A percentile compares a stretch with the other conserved stretches of the same genome.
phyloP scores from a whole-genome alignment of 2,888 invertebrate species.

The Petrolisthes cinctipes region DNA sequence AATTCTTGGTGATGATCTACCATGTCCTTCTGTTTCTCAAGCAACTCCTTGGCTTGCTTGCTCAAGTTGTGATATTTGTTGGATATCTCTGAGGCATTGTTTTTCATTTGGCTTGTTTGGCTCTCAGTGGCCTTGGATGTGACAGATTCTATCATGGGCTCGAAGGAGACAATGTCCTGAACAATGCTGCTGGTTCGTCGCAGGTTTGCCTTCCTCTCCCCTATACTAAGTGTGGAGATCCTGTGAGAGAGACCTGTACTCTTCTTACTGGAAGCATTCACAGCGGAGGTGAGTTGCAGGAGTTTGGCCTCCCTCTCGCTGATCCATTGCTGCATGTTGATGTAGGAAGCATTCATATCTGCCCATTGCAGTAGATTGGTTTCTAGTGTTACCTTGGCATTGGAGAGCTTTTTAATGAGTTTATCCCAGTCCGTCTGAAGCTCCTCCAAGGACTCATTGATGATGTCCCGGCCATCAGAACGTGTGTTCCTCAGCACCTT shows the following conservation, averaged over 20 bases:
- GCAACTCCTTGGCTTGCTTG: constrained; percentile 89
- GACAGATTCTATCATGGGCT: constrained; percentile 96
- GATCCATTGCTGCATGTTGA: constrained; percentile 94
- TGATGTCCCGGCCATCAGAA: constrained; percentile 88
- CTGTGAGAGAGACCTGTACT: constrained; percentile 80
- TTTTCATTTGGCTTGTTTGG: constrained; percentile 71
- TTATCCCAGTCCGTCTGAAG: constrained; percentile 93
- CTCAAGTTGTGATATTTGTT: constrained; percentile 89
- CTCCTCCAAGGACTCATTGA: constrained; percentile 88
- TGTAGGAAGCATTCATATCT: constrained; percentile 93
- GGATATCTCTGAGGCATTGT: constrained; percentile 91
- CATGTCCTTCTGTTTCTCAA: constrained; percentile 88
- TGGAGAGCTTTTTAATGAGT: constrained; percentile 89
- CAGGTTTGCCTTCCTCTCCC: constrained; percentile 88
- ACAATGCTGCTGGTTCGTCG: constrained; percentile 83
- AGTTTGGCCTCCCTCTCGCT: constrained; percentile 91
- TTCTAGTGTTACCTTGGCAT: constrained; percentile 90
- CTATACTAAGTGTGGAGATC: constrained; percentile 75
- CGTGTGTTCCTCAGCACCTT: constrained; percentile 88
- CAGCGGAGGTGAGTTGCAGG: constrained; percentile 78
- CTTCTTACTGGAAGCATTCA: constrained; percentile 67
- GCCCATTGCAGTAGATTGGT: constrained; percentile 94
- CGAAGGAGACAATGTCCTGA: constrained; percentile 95
- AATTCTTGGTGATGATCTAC: constrained; percentile 88
- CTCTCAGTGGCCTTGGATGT: constrained; percentile 83